These are phyloP conservation scores for Callinectes sapidus DNA, from an alignment of 2,888 invertebrate genomes.

Conservation along the genomic window DNA sequence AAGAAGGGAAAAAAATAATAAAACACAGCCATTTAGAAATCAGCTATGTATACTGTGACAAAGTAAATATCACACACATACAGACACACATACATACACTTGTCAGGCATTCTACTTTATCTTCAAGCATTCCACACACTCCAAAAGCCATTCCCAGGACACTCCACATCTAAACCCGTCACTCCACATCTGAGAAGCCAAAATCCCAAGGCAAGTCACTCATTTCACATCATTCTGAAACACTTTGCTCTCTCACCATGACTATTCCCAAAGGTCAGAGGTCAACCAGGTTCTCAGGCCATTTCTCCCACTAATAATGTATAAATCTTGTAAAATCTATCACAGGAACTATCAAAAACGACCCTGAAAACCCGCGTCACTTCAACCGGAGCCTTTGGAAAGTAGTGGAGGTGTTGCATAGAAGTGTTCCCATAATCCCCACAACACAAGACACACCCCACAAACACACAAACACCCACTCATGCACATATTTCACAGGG, in stretches of 20 bases:
- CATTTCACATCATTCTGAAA: neutral
- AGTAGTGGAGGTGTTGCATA: too few species aligned
- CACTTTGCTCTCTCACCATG: neutral
- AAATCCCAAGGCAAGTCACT: neutral
- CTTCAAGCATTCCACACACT: neutral
- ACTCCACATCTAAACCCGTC: neutral
- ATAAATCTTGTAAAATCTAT: too few species aligned
- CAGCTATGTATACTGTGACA: neutral
- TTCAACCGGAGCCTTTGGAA: too few species aligned
- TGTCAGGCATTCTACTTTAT: neutral
- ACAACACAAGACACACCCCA: neutral
- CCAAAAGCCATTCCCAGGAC: neutral
- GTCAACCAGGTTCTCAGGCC: too few species aligned
- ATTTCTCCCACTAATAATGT: too few species aligned
- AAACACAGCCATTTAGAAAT: too few species aligned
- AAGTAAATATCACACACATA: neutral
- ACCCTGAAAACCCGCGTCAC: too few species aligned
- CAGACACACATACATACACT: neutral
- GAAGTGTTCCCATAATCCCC: neutral
- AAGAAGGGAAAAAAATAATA: too few species aligned
- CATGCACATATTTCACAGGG: neutral
- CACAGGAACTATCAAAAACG: too few species aligned
- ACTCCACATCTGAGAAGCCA: neutral
- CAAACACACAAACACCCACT: neutral
- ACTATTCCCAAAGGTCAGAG: too few species aligned